Conservation (phyloP, 2,888 invertebrate genomes). For the Xestia sexstrigata region DNA sequence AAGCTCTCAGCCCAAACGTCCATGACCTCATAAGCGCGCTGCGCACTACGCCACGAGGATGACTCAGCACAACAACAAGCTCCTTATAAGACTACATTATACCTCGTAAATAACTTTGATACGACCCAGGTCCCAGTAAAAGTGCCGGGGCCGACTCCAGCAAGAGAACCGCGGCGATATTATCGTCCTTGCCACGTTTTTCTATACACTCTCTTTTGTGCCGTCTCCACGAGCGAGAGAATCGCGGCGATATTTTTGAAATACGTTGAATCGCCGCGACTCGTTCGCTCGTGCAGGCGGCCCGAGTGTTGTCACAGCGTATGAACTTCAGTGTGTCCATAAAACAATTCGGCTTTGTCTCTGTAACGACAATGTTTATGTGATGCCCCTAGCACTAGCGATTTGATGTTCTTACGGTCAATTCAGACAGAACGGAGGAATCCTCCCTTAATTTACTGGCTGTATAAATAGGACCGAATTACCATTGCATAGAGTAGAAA, state of each 20-base stretch:
- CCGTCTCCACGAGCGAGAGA: no score
- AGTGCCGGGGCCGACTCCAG: no score
- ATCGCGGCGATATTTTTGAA: no score
- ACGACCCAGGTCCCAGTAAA: background rate
- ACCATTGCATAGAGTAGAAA: background rate
- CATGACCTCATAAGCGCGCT: constrained; percentile 7
- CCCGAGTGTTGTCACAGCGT: background rate
- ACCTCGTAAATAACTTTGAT: constrained; percentile 30
- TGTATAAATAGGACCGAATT: background rate
- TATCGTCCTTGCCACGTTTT: no score
- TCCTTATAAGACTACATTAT: constrained; percentile 29
- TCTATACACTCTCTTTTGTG: no score
- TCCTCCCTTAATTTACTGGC: background rate
- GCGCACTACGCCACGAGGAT: constrained; percentile 44
- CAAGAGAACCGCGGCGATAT: no score
- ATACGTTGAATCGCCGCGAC: no score
- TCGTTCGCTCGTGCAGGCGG: no score
- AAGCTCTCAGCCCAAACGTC: background rate
- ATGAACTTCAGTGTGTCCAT: background rate
- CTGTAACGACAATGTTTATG: no score
- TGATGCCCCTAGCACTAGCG: background rate
- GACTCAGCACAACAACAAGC: constrained; percentile 23
- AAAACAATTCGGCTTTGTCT: background rate
- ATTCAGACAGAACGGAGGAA: background rate
- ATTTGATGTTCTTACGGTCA: background rate